Base-by-base conservation (phyloP, 2,113 vertebrate species). In the Scopus umbretta region DNA sequence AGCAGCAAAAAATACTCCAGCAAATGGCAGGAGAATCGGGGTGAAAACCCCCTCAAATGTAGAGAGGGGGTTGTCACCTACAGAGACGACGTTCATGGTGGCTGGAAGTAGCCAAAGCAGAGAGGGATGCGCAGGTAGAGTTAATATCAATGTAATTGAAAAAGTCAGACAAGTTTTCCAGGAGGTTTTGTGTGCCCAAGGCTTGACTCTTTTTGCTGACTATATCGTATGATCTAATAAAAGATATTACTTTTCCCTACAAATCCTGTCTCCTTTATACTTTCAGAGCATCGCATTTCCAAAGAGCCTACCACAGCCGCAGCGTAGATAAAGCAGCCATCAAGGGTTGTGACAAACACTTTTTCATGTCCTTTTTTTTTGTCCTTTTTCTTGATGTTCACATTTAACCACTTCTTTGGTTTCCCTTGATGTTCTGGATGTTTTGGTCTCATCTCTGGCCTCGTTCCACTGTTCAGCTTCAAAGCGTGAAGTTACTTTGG, bases 371-470 rank as follows among this genome's bases (percentile, higher is more conserved):
- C 11, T 32, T 30, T 27, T 66, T 86, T 88, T 73, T 43, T 17
- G 61, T 80, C 65, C 63, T 92, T 84, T 90, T 90, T 79, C 89
- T 97, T 95, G 80, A 95, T 95, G 84, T 92, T 97, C 91, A 50
- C 79, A 34, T 95, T 90, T 96, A 96, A 95, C 91, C 79, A 76
- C 38, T 96, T 82, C 71, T 89, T 92, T 87, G 79, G 74, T 93
- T 91, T 93, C 74, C 63, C 89, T 96, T 97, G 89, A 95, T 95
- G 86, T 92, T 91, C 58, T 73, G 86, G 78, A 78, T 95, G 79
- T 95, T 96, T 95, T 93, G 95, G 94, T 96, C 93, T 96, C 91
- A 94, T 95, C 89, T 90, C 78, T 92, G 89, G 84, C 90, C 95
- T 85, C 0, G 2, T 93, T 96, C 87, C 53, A 49, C 92, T 80